Evolutionary conservation across 2,113 vertebrate genomes (phyloP).

Genomic region (Scatophagus argus): DNA sequence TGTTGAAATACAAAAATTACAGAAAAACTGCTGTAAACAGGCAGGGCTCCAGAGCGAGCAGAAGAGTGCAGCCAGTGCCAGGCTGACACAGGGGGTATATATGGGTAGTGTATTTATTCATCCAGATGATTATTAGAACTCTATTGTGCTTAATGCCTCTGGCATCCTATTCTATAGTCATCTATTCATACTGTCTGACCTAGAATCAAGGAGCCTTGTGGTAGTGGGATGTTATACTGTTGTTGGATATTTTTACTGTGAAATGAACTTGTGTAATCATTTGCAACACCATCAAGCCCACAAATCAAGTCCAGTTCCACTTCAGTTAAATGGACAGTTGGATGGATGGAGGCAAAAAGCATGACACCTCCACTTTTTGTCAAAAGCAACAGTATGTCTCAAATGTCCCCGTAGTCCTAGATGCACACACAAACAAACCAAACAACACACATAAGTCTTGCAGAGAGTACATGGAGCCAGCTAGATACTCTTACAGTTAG

Average conservation of each 20-base stretch:
- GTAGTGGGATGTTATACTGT: slow-evolving; percentile 10
- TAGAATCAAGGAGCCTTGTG: slow-evolving; percentile 43
- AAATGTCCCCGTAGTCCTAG: neutral
- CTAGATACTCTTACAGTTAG: neutral
- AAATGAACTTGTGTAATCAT: slow-evolving; percentile 35
- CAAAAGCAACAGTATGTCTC: neutral
- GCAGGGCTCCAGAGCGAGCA: slow-evolving; percentile 25
- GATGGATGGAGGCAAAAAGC: neutral
- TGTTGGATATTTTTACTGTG: slow-evolving; percentile 13
- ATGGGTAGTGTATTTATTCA: slow-evolving; percentile 65
- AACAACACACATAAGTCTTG: neutral
- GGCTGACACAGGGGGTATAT: slow-evolving; percentile 38
- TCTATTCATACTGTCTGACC: slow-evolving; percentile 67
- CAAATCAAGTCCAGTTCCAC: slow-evolving; percentile 25
- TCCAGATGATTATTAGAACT: slow-evolving; percentile 64
- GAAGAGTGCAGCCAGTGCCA: slow-evolving; percentile 28
- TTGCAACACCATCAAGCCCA: slow-evolving; percentile 19
- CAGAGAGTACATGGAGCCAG: neutral
- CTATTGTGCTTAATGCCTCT: slow-evolving; percentile 62
- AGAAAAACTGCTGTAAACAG: slow-evolving; percentile 24
- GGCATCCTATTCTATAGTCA: slow-evolving; percentile 53
- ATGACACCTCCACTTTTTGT: neutral
- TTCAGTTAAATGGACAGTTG: neutral
- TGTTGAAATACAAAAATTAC: slow-evolving; percentile 37
- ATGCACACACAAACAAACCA: neutral